These are phyloP conservation scores for Drosophila navojoa DNA, from an alignment of 1,140 invertebrate species.

Conservation along the genomic window DNA sequence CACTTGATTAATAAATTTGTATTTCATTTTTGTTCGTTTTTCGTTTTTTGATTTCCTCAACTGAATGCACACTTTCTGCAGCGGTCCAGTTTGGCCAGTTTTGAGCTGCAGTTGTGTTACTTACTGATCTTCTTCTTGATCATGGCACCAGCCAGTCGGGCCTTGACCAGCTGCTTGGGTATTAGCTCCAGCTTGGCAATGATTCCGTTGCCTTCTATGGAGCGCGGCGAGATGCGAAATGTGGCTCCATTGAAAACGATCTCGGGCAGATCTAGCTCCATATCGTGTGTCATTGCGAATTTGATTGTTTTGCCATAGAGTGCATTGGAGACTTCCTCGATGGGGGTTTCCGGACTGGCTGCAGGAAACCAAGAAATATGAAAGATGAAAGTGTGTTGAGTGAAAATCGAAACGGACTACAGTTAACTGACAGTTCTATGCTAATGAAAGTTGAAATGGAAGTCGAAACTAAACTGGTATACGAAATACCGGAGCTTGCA, in stretches of 20 bases:
- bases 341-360: constrained; percentile 84
- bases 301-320: constrained; percentile 88
- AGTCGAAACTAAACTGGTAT: too few relatives aligned
- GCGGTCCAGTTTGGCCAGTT: constrained; percentile 2
- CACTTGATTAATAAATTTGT: constrained; percentile 2
- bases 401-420: constrained; percentile 18
- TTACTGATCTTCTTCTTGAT: constrained; percentile 91
- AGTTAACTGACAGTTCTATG: constrained; percentile 55
- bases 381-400: constrained; percentile 8
- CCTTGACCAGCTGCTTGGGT: constrained; percentile 83
- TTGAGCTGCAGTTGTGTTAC: constrained; percentile 61
- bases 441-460: constrained; percentile 60
- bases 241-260: constrained; percentile 89
- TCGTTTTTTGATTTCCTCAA: not conserved
- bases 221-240: constrained; percentile 89
- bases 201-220: constrained; percentile 89
- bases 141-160: constrained; percentile 85
- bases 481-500: constrained; percentile 26
- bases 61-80: constrained; percentile 1
- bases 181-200: constrained; percentile 89
- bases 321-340: constrained; percentile 89
- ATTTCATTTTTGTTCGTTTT: not conserved
- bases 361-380: constrained; percentile 2
- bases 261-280: constrained; percentile 88
- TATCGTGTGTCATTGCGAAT: constrained; percentile 90